phyloP scores from a whole-genome alignment of 2,113 vertebrate genomes.

The Dicerorhinus sumatrensis region DNA sequence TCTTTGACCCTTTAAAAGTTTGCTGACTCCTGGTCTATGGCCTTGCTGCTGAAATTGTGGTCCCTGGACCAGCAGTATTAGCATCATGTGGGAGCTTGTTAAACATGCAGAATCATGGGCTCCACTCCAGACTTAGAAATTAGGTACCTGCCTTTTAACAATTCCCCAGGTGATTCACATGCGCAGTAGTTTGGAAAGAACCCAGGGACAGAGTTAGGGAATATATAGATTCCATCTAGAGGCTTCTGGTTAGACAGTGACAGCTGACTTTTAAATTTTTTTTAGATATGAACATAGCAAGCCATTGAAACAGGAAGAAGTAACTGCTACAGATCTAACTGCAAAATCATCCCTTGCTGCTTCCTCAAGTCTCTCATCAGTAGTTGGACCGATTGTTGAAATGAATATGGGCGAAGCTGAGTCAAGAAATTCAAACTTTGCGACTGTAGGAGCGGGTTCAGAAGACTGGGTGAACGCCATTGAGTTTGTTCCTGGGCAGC shows the following conservation, averaged over 20 bases:
- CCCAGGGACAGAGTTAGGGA: not conserved
- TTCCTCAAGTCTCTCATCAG: slow-evolving; percentile 85
- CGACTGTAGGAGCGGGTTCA: slow-evolving; percentile 86
- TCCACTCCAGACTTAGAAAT: not conserved
- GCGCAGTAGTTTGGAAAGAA: not conserved
- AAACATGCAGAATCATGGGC: not conserved
- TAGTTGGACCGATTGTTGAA: slow-evolving; percentile 87
- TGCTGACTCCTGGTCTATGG: not conserved
- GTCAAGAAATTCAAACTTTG: slow-evolving; percentile 83
- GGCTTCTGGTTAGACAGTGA: not conserved
- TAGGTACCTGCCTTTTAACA: not conserved
- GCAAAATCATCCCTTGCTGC: slow-evolving; percentile 84
- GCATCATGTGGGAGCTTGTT: not conserved
- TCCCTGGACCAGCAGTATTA: not conserved
- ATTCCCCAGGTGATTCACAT: not conserved
- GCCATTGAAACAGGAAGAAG: slow-evolving; percentile 92
- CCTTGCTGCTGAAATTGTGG: not conserved
- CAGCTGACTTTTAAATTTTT: not conserved
- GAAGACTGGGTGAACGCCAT: slow-evolving; percentile 99
- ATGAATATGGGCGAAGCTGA: slow-evolving; percentile 85
- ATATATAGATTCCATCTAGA: no score
- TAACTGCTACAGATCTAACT: slow-evolving; percentile 83
- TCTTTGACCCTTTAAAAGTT: not conserved
- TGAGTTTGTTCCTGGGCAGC: slow-evolving; percentile 98
- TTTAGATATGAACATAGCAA: slow-evolving; percentile 96